These are phyloP conservation scores for Meandrusa payeni DNA, from an alignment of 2,888 invertebrate genomes.

Conservation along the genomic window DNA sequence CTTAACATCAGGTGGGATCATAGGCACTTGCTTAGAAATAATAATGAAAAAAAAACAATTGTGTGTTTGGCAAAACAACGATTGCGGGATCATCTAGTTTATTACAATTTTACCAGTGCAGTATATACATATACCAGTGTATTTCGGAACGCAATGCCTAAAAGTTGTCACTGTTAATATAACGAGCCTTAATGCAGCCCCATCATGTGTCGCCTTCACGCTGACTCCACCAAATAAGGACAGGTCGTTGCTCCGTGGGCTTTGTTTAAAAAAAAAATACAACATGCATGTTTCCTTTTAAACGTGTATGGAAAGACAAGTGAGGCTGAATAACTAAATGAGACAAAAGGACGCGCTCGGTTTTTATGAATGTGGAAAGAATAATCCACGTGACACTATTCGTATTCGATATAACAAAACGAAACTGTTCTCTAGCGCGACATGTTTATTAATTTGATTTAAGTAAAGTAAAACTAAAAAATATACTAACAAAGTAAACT, in stretches of 20 bases:
- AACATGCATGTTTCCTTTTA: conserved; percentile 47
- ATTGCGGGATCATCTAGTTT: no score
- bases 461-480: conserved; percentile 1
- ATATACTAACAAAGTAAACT: no score
- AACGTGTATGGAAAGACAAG: conserved; percentile 62
- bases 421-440: conserved; percentile 17
- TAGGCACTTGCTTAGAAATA: no score
- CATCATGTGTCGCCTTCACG: conserved; percentile 36
- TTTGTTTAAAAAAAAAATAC: conserved; percentile 73
- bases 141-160: conserved; percentile 15
- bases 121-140: no score
- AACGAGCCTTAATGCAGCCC: conserved; percentile 30
- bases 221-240: conserved; percentile 68
- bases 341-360: conserved; percentile 43
- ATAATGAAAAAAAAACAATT: no score
- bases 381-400: conserved; percentile 37
- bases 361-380: conserved; percentile 41
- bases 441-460: conserved; percentile 16
- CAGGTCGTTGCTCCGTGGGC: conserved; percentile 65
- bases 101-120: no score
- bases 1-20: no score
- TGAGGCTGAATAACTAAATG: conserved; percentile 51
- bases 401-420: conserved; percentile 27
- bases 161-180: conserved; percentile 24
- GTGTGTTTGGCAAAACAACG: no score